Base-by-base conservation (phyloP, 2,113 vertebrate species). In the Murina feae region DNA sequence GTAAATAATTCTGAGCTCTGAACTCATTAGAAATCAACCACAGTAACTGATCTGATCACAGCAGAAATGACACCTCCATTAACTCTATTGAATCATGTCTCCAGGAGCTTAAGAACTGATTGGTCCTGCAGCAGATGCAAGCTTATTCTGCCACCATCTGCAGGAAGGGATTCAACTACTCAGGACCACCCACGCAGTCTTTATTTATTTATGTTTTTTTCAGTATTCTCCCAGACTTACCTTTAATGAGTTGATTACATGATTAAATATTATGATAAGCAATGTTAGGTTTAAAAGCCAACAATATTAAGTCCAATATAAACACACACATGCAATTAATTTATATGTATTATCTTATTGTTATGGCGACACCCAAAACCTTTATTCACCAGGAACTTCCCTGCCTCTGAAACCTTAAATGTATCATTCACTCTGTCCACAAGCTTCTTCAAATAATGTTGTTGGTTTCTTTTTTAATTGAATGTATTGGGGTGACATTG, bases 21-120 rank as follows among this genome's bases (percentile, higher is more conserved):
- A 97, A 71, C 93, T 87, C 88, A 90, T 97, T 92, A 97, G 95
- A 78, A 96, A 75, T 94, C 85, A 91, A 81, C 60, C 2, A 4
- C 49, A 39, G 92, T 72, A 85, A 87, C 90, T 88, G 92, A 93
- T 94, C 81, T 75, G 88, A 96, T 90, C 96, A 65, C 93, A 96
- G 95, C 92, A 79, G 86, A 55, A 30, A 18, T 76, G 95, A 89
- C 93, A 91, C 83, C 89, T 91, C 92, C 94, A 94, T 96, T 96
- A 96, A 96, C 78, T 92, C 71, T 14, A 58, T 7, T n/a, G 39
- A 55, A 23, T 55, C 3, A 0, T 18, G 37, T 74, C 81, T 81
- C 88, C 32, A 79, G 69, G 76, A 93, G 80, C 23, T 1, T 35
- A 49, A 76, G 80, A 93, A 81, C 35, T 55, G 92, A 87, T 58